phyloP scores from a whole-genome alignment of 2,888 invertebrate genomes.

The Hylaea fasciaria region DNA sequence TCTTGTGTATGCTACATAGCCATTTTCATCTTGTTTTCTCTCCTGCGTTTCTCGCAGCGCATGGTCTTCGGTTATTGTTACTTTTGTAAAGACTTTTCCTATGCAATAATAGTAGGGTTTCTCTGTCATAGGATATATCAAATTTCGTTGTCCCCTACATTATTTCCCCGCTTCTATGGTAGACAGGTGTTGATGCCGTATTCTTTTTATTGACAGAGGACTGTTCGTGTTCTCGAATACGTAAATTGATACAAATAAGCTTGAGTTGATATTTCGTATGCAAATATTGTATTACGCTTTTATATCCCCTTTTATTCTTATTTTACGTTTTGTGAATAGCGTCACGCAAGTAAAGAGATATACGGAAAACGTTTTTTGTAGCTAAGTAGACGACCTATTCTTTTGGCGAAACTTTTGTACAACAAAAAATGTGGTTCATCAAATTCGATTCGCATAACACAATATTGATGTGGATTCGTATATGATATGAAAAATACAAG shows the following conservation, averaged over 20 bases:
- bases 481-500: too few relatives aligned
- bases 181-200: constrained; percentile 70
- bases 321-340: background rate
- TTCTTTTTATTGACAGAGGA: constrained; percentile 62
- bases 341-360: background rate
- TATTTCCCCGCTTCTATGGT: constrained; percentile 68
- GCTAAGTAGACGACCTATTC: too few relatives aligned
- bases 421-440: too few relatives aligned
- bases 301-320: constrained; percentile 6
- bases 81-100: background rate
- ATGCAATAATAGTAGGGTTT: constrained; percentile 1
- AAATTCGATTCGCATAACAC: too few relatives aligned
- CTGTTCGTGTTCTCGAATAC: constrained; percentile 55
- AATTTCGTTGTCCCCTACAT: constrained; percentile 55
- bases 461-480: too few relatives aligned
- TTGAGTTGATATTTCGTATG: constrained; percentile 27
- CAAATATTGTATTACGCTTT: constrained; percentile 22
- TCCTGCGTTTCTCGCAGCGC: too few relatives aligned
- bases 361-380: background rate
- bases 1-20: too few relatives aligned
- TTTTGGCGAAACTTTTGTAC: background rate
- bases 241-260: constrained; percentile 61
- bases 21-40: too few relatives aligned
- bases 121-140: constrained; percentile 18
- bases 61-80: background rate